Percentiles rank a stretch among this genome's conserved stretches.
Evolutionary conservation across 2,797 vertebrate genomes (phyloP).

Genomic region (Catharus ustulatus): DNA sequence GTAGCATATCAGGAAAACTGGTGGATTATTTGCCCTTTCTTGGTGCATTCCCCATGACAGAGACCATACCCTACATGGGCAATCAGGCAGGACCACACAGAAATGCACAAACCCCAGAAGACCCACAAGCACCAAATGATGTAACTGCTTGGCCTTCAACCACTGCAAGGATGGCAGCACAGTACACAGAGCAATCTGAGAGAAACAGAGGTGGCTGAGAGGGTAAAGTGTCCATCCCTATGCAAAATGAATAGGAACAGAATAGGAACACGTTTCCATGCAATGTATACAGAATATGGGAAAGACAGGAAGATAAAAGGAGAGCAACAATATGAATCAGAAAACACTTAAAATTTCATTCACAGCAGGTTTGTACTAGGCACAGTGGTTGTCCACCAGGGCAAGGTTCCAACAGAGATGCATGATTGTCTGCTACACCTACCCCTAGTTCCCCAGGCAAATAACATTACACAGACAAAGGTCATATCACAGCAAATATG

Average conservation of each 20-base stretch:
- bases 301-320: background rate
- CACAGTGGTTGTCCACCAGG: background rate
- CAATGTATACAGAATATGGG: background rate
- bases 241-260: background rate
- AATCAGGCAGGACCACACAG: background rate
- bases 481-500: background rate
- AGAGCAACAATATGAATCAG: background rate
- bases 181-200: background rate
- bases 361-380: background rate
- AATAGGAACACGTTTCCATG: background rate
- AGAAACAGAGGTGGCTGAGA: background rate
- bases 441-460: background rate
- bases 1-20: background rate
- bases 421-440: background rate
- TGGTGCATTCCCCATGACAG: background rate
- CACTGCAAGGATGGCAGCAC: background rate
- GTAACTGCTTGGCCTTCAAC: accelerated
- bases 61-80: background rate
- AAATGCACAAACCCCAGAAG: background rate
- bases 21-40: background rate
- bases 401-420: background rate
- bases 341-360: background rate
- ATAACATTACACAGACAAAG: background rate
- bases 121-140: background rate
- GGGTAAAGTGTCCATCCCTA: background rate